phyloP scores from a whole-genome alignment of 1,140 invertebrate genomes.

The Ladona fulva region DNA sequence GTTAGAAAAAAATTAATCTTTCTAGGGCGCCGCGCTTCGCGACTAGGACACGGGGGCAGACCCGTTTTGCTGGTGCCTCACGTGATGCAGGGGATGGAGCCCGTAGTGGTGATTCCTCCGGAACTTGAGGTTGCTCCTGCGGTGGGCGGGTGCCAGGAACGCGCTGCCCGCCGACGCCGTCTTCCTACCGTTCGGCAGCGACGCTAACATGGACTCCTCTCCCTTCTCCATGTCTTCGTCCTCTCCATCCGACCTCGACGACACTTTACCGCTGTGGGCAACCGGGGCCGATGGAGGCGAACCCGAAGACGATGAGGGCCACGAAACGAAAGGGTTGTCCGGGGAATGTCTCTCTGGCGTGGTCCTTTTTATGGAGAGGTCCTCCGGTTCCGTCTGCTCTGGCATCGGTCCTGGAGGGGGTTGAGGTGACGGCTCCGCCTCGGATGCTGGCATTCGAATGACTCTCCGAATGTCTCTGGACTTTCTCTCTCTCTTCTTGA shows the following conservation, averaged over 20 bases:
- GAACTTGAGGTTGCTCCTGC: background rate
- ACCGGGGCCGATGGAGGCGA: background rate
- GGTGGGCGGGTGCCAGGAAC: background rate
- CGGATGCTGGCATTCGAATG: constrained; percentile 26
- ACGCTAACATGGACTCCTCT: background rate
- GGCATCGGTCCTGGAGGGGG: constrained; percentile 44
- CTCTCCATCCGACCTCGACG: background rate
- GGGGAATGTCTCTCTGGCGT: background rate
- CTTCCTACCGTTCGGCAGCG: background rate
- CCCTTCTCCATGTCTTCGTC: background rate
- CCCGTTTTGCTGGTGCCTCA: background rate
- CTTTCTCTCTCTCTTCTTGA: constrained; percentile 31
- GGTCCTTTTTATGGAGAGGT: constrained; percentile 53
- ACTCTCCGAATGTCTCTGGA: constrained; percentile 38
- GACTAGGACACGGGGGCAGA: background rate
- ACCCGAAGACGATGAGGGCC: background rate
- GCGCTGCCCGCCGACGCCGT: background rate
- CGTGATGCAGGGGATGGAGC: background rate
- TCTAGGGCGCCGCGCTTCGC: background rate
- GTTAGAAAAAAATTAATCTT: no score
- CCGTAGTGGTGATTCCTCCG: background rate
- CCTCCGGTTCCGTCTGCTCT: constrained; percentile 83
- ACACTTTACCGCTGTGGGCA: background rate
- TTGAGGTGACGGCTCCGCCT: constrained; percentile 28
- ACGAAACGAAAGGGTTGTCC: background rate